These are phyloP conservation scores for Candoia aspera DNA, from an alignment of 2,113 vertebrate genomes.

Conservation along the genomic window DNA sequence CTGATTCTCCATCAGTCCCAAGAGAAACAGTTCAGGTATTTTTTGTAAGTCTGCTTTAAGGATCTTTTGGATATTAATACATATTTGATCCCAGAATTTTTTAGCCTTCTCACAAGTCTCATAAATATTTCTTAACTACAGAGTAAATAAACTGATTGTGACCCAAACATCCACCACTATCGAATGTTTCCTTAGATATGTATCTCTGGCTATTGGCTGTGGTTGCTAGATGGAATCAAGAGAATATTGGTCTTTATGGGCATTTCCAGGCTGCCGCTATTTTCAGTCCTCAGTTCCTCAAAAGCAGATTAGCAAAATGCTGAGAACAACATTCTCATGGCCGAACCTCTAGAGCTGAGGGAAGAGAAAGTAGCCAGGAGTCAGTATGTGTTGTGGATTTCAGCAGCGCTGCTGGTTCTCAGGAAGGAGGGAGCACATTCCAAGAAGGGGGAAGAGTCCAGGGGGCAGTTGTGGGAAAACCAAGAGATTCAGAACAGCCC, in stretches of 20 bases:
- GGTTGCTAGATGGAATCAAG: background rate
- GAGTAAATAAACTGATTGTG: background rate
- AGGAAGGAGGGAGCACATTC: too few relatives aligned
- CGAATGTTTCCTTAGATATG: background rate
- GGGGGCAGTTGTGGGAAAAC: too few relatives aligned
- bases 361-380: background rate
- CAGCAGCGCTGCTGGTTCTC: too few relatives aligned
- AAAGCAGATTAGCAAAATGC: background rate
- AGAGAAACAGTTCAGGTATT: too few relatives aligned
- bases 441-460: too few relatives aligned
- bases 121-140: background rate
- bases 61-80: too few relatives aligned
- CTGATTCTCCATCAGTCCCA: too few relatives aligned
- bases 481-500: too few relatives aligned
- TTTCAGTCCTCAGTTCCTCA: background rate
- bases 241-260: background rate
- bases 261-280: background rate
- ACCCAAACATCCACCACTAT: too few relatives aligned
- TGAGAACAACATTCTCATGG: background rate
- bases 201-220: background rate
- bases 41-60: too few relatives aligned
- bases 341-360: background rate
- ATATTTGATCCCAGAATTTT: too few relatives aligned
- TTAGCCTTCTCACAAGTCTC: too few relatives aligned
- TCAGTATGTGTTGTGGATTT: background rate